Percentiles rank a stretch among this genome's conserved stretches.
These are phyloP conservation scores for Pyralis farinalis DNA, from an alignment of 2,888 invertebrate species.

Conservation along the genomic window DNA sequence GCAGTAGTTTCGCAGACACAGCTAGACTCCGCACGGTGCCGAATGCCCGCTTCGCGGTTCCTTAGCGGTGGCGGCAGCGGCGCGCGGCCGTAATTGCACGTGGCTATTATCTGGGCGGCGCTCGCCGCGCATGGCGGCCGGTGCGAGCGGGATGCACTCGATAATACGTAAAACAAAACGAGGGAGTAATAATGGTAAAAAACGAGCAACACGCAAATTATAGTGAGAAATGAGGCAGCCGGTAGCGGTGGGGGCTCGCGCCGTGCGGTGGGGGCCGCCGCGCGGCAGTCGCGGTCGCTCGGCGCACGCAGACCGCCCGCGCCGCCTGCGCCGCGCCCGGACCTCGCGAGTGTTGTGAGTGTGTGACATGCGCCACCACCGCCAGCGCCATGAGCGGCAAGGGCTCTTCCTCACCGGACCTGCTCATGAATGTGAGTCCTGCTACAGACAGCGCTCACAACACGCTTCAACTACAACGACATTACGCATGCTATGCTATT, in stretches of 20 bases:
- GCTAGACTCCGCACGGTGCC: slow-evolving; percentile 3
- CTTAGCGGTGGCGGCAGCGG: slow-evolving; percentile 20
- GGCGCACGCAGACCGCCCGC: slow-evolving; percentile 71
- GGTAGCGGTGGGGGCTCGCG: slow-evolving; percentile 77
- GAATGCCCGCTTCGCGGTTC: slow-evolving; percentile 21
- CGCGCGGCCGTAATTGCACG: slow-evolving; percentile 67
- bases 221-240: slow-evolving; percentile 81
- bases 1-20: slow-evolving; percentile 38
- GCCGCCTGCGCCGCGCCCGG: slow-evolving; percentile 59
- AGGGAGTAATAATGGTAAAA: slow-evolving; percentile 81
- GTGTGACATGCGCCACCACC: slow-evolving; percentile 67
- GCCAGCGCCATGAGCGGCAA: slow-evolving; percentile 72
- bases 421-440: slow-evolving; percentile 80
- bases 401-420: slow-evolving; percentile 75
- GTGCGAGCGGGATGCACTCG: slow-evolving; percentile 82
- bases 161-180: slow-evolving; percentile 81
- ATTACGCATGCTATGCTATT: background rate
- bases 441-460: slow-evolving; percentile 20
- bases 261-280: slow-evolving; percentile 56
- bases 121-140: slow-evolving; percentile 76
- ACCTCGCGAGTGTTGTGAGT: slow-evolving; percentile 65
- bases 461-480: slow-evolving; percentile 8
- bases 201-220: slow-evolving; percentile 81
- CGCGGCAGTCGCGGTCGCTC: slow-evolving; percentile 71
- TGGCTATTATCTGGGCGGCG: slow-evolving; percentile 79